Evolutionary conservation across 2,797 vertebrate species (phyloP), one percentile per base, ranked within the genome.

Genomic region (Ceryle rudis): DNA sequence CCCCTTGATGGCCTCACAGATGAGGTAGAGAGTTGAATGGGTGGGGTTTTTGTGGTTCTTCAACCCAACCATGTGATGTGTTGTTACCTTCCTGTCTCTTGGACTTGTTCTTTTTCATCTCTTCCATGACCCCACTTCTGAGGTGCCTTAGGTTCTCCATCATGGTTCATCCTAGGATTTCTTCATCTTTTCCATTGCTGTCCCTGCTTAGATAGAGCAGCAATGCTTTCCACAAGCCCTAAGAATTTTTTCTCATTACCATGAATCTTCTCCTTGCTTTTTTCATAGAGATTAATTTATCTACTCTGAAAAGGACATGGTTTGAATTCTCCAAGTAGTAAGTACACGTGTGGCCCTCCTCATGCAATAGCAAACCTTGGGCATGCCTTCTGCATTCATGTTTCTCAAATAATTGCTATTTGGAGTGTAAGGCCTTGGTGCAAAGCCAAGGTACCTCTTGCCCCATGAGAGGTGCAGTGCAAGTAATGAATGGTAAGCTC

Each of bases 61-160:
- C 6, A 67, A 1, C 17, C 11, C 7, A 67, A 1, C 17, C 11
- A 5, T 0, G 0, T 16, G 55, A 61, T 51, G 12, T 33, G 41
- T 14, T 74, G 2, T 75, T 73, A 37, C 28, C 18, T 26, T 64
- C 21, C 1, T 5, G 5, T 82, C 39, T 73, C n/a, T 65, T 2
- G 3, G 55, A 7, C 1, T 14, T 91, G 33, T 19, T 31, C 11
- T 3, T 19, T 65, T 80, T 25, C 10, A 47, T 61, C 10, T 81
- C 11, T 71, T 25, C 10, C 9, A 0, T 51, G 26, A 46, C 14
- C 5, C 29, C 0, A 1, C 25, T 14, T 39, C 7, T 29, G 5
- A 2, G 1, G 0, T 81, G 25, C 69, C 33, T 54, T 72, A 42
- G n/a, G 21, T 72, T 85, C 26, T 86, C 61, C 20, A 11, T 51